Evolutionary conservation across 2,797 vertebrate species (phyloP), one percentile per base, ranked within the genome.

Genomic region (Typhlichthys eigenmanni): DNA sequence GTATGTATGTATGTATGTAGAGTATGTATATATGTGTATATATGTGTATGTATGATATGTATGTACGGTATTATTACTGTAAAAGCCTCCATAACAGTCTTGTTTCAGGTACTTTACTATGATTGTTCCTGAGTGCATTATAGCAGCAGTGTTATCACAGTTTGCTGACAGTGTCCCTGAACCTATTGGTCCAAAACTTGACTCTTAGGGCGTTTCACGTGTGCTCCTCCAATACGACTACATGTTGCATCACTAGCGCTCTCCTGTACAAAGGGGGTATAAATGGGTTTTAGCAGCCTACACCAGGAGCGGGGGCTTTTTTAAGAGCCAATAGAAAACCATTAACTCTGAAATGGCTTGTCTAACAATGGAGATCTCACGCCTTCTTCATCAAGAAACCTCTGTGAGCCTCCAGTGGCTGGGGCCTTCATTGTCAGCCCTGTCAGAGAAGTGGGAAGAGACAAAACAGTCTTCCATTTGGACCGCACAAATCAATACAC

Each of bases 401-500:
- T 6, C 57, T 47, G 17, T 3, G 24, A 12, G 38, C 54, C 50
- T 7, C 66, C 9, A 50, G 57, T 58, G 72, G 67, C 58, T 16
- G 59, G 24, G 61, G 17, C 17, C 64, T 17, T 45, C 48, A 13
- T 68, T 81, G 69, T 76, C 32, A 51, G 49, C 66, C 70, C 54
- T 53, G 46, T 46, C 71, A 63, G 50, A 46, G 48, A 53, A 34
- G 57, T 50, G 68, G 55, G 43, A 34, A 47, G 53, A 60, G 62
- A 72, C 67, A 55, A 62, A 72, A 69, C 68, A 48, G 54, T 34
- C 71, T 46, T 16, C 24, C 68, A 74, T 71, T 74, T 60, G 13
- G 57, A 19, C 48, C 34, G 60, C 50, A 64, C 53, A 60, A 92
- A 94, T 96, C 94, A 92, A 95, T 95, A 94, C 76, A 89, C 91